phyloP scores from a whole-genome alignment of 2,113 vertebrate genomes.

The Crotophaga sulcirostris region DNA sequence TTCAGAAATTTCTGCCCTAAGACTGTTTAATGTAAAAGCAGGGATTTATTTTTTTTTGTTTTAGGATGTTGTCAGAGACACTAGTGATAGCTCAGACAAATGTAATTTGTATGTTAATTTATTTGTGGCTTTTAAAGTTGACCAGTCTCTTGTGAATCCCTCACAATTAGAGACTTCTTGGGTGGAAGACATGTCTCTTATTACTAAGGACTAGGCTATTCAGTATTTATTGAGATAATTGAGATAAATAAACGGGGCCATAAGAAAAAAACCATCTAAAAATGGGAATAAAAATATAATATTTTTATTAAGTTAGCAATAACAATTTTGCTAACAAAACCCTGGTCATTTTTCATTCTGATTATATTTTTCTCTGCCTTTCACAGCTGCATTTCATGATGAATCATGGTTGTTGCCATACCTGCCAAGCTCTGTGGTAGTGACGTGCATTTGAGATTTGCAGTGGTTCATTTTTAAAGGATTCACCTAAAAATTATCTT shows the following conservation, averaged over 20 bases:
- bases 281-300: neutral
- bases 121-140: neutral
- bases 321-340: neutral
- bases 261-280: neutral
- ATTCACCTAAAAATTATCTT: neutral
- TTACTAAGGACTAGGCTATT: neutral
- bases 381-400: neutral
- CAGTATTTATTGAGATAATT: neutral
- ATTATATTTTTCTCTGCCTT: neutral
- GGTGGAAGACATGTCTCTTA: neutral
- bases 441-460: neutral
- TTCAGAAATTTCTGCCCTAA: neutral
- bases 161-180: neutral
- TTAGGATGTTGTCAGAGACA: neutral
- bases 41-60: neutral
- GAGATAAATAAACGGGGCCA: neutral
- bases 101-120: neutral
- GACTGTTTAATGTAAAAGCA: neutral
- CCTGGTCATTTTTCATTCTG: neutral
- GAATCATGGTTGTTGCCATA: neutral
- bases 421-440: neutral
- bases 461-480: neutral
- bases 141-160: neutral
- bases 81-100: neutral
- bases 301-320: neutral